Base-by-base conservation (phyloP, 2,797 vertebrate genomes). In the Tapera naevia region DNA sequence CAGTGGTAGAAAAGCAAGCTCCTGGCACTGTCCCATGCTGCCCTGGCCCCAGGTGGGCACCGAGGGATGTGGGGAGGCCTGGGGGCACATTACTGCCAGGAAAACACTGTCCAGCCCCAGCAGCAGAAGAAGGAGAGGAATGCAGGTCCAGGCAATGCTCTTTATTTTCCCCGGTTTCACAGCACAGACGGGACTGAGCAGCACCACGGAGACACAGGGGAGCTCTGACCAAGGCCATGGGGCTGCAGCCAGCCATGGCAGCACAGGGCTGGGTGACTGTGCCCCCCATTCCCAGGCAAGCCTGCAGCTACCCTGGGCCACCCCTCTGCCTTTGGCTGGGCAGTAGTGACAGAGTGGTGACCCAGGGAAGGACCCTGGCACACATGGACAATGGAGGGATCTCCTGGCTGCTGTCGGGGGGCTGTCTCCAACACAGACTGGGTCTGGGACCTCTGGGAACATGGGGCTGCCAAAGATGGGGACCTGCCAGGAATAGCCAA, bases 151-250 rank as follows among this genome's bases (percentile, higher is more conserved):
- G 95, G 84, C 86, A 91, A 96, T 66, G 86, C 85, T 95, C 94
- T 97, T 97, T 97, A 96, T 97, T 97, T 94, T 71, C 88, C 95
- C 79, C 13, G 12, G 78, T 93, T 93, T 96, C 89, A 95, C 91
- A 94, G 50, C 90, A 94, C 82, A 94, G 94, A 93, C 7, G 51
- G 85, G 66, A 94, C 85, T 81, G 89, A 95, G 92, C 91, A 91
- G 91, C 76, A 91, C 91, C 86, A 95, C 10, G 5, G 83, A 74
- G 82, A 94, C 86, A 94, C 61, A 75, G 35, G 1, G 22, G 67
- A n/a, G 33, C 53, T 92, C 80, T 80, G 66, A 61, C 46, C 5
- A 2, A 66, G 83, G 79, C 71, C 5, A 5, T 16, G 8, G 72
- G 86, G 72, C 79, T 19, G 32, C 73, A 78, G 76, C 41, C 32